Conservation (phyloP, 2,888 invertebrate genomes). For the Ornithoptera alexandrae region DNA sequence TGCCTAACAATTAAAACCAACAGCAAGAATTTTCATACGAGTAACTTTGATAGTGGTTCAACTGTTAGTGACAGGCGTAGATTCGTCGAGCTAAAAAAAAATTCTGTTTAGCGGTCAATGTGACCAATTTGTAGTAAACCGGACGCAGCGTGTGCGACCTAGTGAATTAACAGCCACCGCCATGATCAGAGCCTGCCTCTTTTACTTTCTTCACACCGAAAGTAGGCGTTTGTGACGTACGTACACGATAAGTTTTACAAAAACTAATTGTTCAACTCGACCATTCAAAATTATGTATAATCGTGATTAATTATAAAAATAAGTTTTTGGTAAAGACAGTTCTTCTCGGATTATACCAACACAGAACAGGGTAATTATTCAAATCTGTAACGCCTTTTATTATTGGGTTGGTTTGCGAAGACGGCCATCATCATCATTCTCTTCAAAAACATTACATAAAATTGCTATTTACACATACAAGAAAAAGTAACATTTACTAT, state of each 20-base stretch:
- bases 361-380: background rate
- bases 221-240: constrained; percentile 52
- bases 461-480: too few relatives aligned
- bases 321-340: too few relatives aligned
- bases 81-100: constrained; percentile 44
- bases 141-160: constrained; percentile 65
- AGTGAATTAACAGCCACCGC: constrained; percentile 53
- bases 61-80: constrained; percentile 29
- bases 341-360: too few relatives aligned
- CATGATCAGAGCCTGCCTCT: constrained; percentile 60
- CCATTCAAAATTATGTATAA: background rate
- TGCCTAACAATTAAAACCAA: background rate
- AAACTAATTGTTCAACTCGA: background rate
- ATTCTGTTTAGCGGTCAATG: constrained; percentile 74
- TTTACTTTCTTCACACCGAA: constrained; percentile 73
- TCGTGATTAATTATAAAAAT: background rate
- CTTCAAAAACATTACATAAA: too few relatives aligned
- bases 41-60: background rate
- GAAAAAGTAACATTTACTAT: too few relatives aligned
- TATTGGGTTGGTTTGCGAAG: background rate
- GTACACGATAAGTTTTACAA: constrained; percentile 13
- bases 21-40: background rate
- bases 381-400: background rate
- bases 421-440: too few relatives aligned
- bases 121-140: constrained; percentile 74